Evolutionary conservation across 2,797 vertebrate genomes (phyloP), one percentile per base, ranked within the genome.

Genomic region (Enteromius viviparus): DNA sequence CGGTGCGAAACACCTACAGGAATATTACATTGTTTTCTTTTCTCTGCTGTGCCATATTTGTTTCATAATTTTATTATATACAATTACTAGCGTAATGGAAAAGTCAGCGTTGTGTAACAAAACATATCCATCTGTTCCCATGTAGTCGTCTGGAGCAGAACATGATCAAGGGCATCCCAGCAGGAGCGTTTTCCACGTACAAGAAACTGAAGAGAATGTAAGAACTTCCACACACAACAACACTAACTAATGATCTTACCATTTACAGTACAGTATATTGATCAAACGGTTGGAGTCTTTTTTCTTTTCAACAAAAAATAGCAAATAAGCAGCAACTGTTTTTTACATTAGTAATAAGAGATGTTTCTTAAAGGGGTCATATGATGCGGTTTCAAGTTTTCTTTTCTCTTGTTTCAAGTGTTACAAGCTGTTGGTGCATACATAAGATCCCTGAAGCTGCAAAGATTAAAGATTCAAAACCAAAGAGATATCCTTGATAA

Each of bases 181-280:
- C 96, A 14, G 98, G 96, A 94, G 97, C 97, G 83, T 99, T 99
- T 91, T 94, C 95, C 62, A 93, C 96, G 49, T 98, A 99, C 92
- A 99, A 98, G 95, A 99, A 99, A 88, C 96, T 99, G 83, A 99
- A 99, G 92, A 96, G 98, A 91, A 97, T 99, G 98, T 99, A 93
- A 99, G 55, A 77, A 37, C 70, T 70, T 87, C n/a, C 6, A 23
- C 49, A 10, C 34, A 84, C 42, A 11, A 34, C 17, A 21, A 14
- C 19, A 85, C 40, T 51, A 47, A 75, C 12, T 40, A 21, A 87
- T 80, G 29, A 77, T 65, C 11, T 76, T 69, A 58, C 82, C 78
- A 82, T 87, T 23, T 26, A 26, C 26, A 26, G 11, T 26, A 26
- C 26, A 26, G 11, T 23, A 12, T 10, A 15, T 26, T 37, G 15